These are phyloP conservation scores for Merodon equestris DNA, from an alignment of 2,888 invertebrate species.

Conservation along the genomic window DNA sequence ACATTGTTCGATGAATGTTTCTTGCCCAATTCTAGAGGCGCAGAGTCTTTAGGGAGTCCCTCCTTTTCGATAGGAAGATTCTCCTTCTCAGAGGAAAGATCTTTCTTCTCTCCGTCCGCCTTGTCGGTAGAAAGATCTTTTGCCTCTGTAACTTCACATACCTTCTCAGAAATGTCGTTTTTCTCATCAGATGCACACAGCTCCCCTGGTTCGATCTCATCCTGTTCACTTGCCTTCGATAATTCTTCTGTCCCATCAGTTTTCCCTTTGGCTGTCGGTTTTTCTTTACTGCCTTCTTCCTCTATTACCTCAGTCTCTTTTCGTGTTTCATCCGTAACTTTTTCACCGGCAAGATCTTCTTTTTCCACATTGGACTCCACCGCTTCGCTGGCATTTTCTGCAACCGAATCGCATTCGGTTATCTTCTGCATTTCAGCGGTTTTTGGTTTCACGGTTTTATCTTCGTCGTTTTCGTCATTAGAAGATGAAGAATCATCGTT, in stretches of 20 bases:
- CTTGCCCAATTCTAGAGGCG: too few species aligned
- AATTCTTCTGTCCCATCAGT: not conserved
- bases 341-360: not conserved
- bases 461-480: conserved; percentile 22
- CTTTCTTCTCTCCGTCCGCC: too few species aligned
- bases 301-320: not conserved
- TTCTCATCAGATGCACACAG: too few species aligned
- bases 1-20: too few species aligned
- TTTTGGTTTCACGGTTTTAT: not conserved
- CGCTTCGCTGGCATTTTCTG: not conserved
- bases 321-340: not conserved
- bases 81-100: not conserved
- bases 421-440: not conserved
- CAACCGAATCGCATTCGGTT: not conserved
- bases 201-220: too few species aligned
- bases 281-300: not conserved
- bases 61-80: too few species aligned
- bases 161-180: too few species aligned
- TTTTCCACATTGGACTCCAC: not conserved
- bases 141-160: too few species aligned
- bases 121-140: too few species aligned
- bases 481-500: conserved; percentile 23
- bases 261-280: not conserved
- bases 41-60: too few species aligned
- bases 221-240: not conserved